A percentile compares a stretch with the other conserved stretches of the same genome.
phyloP scores from a whole-genome alignment of 1,140 invertebrate genomes.

The Drosophila melanica region DNA sequence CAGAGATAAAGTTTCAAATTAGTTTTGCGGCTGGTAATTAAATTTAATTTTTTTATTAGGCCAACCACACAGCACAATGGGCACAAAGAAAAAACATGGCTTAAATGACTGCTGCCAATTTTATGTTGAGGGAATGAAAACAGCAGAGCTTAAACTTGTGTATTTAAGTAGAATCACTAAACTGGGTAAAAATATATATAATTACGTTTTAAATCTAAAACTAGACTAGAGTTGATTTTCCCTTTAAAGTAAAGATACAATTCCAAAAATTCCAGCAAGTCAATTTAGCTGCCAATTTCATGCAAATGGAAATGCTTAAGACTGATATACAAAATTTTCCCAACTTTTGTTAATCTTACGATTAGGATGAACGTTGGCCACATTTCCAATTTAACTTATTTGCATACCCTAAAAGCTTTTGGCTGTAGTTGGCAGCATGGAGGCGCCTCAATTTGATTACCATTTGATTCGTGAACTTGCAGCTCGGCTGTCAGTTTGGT shows the following conservation, averaged over 20 bases:
- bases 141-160: neutral
- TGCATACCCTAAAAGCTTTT: slow-evolving; percentile 60
- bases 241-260: too few relatives aligned
- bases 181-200: too few relatives aligned
- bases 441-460: slow-evolving; percentile 58
- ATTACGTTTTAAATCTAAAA: too few relatives aligned
- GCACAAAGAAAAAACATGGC: slow-evolving; percentile 8
- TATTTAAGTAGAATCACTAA: too few relatives aligned
- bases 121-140: slow-evolving; percentile 1
- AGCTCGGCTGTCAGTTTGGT: slow-evolving; percentile 61
- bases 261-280: too few relatives aligned
- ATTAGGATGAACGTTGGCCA: slow-evolving; percentile 8
- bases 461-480: slow-evolving; percentile 74
- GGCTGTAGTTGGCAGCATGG: slow-evolving; percentile 12
- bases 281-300: slow-evolving; percentile 1
- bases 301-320: slow-evolving; percentile 1
- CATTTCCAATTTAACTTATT: slow-evolving; percentile 35
- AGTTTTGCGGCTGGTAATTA: slow-evolving; percentile 80
- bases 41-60: slow-evolving; percentile 80
- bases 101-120: slow-evolving; percentile 21
- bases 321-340: neutral
- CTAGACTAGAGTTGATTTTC: too few relatives aligned
- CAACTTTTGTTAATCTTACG: slow-evolving; percentile 20
- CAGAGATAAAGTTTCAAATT: slow-evolving; percentile 79
- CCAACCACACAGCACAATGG: slow-evolving; percentile 44